phyloP scores from a whole-genome alignment of 2,888 invertebrate species.

The Omphaloscelis lunosa region DNA sequence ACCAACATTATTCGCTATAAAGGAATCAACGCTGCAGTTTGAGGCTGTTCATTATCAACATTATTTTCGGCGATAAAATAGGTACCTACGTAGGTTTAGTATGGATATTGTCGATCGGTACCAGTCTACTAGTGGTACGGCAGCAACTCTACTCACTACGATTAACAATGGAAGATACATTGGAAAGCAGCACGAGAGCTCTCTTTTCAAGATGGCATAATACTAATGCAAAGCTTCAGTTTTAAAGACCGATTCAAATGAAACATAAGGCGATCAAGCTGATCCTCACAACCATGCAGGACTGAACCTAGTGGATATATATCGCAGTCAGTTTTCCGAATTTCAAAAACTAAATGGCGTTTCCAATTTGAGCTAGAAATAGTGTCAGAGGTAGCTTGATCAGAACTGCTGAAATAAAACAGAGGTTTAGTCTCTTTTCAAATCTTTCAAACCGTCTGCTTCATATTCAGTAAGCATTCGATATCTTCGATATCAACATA shows the following conservation, averaged over 20 bases:
- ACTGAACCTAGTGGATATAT: neutral
- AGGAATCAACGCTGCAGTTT: neutral
- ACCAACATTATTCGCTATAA: neutral
- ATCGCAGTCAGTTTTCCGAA: neutral
- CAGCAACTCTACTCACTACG: conserved; percentile 3
- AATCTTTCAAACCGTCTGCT: neutral
- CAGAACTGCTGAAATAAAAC: neutral
- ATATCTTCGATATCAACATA: neutral
- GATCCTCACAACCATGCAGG: neutral
- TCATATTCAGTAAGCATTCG: neutral
- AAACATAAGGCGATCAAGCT: neutral
- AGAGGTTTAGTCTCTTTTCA: neutral
- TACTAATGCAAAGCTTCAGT: neutral
- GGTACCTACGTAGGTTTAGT: neutral
- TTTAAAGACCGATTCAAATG: neutral
- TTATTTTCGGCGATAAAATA: conserved; percentile 32
- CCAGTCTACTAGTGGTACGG: conserved; percentile 37
- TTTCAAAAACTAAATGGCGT: neutral
- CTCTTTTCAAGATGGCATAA: conserved; percentile 1
- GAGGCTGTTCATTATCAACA: conserved; percentile 15
- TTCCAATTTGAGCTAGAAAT: neutral
- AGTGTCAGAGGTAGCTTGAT: neutral
- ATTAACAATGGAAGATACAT: conserved; percentile 3
- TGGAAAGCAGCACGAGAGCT: conserved; percentile 1
- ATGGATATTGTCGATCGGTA: conserved; percentile 16